A percentile compares a stretch with the other conserved stretches of the same genome.
These are phyloP conservation scores for Bombyx mandarina DNA, from an alignment of 1,140 invertebrate genomes.

Conservation along the genomic window DNA sequence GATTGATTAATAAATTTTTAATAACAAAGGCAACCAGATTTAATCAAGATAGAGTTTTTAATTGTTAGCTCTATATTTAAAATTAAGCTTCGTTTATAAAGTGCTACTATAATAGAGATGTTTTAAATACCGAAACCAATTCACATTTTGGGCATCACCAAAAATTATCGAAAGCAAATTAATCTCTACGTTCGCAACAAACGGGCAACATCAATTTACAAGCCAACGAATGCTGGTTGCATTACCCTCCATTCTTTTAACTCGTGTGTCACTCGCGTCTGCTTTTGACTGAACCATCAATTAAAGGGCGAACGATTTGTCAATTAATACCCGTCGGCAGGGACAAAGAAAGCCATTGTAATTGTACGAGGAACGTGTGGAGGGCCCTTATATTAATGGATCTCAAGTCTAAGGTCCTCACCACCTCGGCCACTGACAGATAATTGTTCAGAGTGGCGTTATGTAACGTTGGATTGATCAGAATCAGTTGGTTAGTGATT, in stretches of 20 bases:
- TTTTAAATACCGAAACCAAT: too few species aligned
- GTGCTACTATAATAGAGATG: too few species aligned
- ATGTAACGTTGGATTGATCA: constrained; percentile 2
- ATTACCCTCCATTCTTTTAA: constrained; percentile 7
- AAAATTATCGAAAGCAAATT: too few species aligned
- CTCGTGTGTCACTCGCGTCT: constrained; percentile 9
- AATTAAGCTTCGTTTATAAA: too few species aligned
- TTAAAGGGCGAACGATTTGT: constrained; percentile 22
- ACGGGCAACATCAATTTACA: too few species aligned
- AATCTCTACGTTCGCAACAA: too few species aligned
- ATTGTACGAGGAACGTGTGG: constrained; percentile 22
- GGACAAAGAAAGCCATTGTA: constrained; percentile 28
- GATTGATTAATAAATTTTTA: too few species aligned
- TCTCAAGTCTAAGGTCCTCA: constrained; percentile 8
- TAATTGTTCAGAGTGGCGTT: constrained; percentile 14
- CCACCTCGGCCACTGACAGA: constrained; percentile 7
- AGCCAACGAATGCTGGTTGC: neutral
- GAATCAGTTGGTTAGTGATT: too few species aligned
- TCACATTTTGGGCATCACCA: too few species aligned
- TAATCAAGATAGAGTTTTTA: too few species aligned
- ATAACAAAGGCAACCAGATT: too few species aligned
- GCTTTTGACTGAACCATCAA: constrained; percentile 18
- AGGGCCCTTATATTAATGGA: constrained; percentile 23
- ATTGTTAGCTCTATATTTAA: too few species aligned
- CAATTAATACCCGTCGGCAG: constrained; percentile 27